Evolutionary conservation across 2,888 invertebrate species (phyloP).

Genomic region (Drosophila maculinotata): DNA sequence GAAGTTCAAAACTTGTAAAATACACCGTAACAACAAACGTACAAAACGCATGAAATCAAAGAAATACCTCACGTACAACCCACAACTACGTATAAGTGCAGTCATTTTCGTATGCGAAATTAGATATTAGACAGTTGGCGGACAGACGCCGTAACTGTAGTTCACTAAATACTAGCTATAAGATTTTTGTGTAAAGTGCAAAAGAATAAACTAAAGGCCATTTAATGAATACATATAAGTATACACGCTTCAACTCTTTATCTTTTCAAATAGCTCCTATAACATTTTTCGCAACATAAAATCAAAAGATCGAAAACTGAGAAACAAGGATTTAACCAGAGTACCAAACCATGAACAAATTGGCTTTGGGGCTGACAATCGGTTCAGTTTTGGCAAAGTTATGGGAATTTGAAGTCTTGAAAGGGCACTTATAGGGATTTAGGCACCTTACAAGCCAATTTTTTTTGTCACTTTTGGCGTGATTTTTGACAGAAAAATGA

Average conservation of each 20-base stretch:
- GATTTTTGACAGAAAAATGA: too few relatives aligned
- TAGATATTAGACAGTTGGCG: constrained; percentile 47
- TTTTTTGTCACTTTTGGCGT: too few relatives aligned
- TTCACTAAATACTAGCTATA: constrained; percentile 19
- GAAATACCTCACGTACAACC: constrained; percentile 69
- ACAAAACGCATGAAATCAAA: constrained; percentile 72
- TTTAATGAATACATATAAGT: constrained; percentile 45
- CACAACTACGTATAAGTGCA: constrained; percentile 51
- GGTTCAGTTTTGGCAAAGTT: too few relatives aligned
- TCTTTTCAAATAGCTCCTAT: neutral
- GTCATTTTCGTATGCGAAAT: constrained; percentile 56
- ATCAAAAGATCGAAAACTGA: too few relatives aligned
- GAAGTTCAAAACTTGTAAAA: constrained; percentile 72
- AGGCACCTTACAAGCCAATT: too few relatives aligned
- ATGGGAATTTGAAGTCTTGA: too few relatives aligned
- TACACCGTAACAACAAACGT: constrained; percentile 32
- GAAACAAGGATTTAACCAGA: too few relatives aligned
- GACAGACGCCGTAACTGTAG: constrained; percentile 11
- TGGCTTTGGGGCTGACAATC: too few relatives aligned
- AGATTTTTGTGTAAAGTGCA: constrained; percentile 32
- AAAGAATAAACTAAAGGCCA: constrained; percentile 55
- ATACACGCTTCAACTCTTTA: neutral
- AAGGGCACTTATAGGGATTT: too few relatives aligned
- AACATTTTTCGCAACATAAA: too few relatives aligned
- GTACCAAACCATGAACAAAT: too few relatives aligned